Evolutionary conservation across 2,888 invertebrate genomes (phyloP), one percentile per base, ranked within the genome.

Genomic region (Noctua janthina): DNA sequence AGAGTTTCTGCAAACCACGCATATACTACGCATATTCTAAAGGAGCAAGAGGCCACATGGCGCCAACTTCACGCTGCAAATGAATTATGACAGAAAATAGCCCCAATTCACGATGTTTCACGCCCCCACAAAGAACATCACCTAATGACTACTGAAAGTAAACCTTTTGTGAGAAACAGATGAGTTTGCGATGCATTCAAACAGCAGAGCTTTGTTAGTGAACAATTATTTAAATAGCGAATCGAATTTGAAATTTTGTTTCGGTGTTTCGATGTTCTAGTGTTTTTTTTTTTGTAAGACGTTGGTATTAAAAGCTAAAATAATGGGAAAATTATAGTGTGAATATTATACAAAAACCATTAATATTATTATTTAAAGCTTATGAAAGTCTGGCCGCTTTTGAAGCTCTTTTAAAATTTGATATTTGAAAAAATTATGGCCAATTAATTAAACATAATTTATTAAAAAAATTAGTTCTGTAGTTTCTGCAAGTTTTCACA

Each of bases 11-110:
- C 17, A 70, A 78, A 54, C 56, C 15, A 35, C 64, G 13, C 79
- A 78, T 89, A 87, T 91, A 92, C 93, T 91, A 74, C 64, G 20
- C 46, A n/a, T 79, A 88, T 90, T 87, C 80, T 68, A 86, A 87
- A 91, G 86, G 85, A 71, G 76, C 88, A 91, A 92, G 91, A 89
- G 90, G 84, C 94, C 95, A 95, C 92, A 94, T 95, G 95, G 95
- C 95, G 95, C 95, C 94, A 91, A 88, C 91, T 93, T 94, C 93
- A 94, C 94, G 94, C 88, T 92, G 76, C 87, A 79, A 91, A 91
- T 92, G 90, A 93, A 93, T 93, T 94, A 94, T 93, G 92, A 93
- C 92, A 93, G 92, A 93, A 92, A 92, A 91, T 91, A 86, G 87
- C 79, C 90, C 91, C 89, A 88, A 88, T 88, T 86, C 73, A 83